Evolutionary conservation across 2,113 vertebrate genomes (phyloP).

Genomic region (Peromyscus leucopus): DNA sequence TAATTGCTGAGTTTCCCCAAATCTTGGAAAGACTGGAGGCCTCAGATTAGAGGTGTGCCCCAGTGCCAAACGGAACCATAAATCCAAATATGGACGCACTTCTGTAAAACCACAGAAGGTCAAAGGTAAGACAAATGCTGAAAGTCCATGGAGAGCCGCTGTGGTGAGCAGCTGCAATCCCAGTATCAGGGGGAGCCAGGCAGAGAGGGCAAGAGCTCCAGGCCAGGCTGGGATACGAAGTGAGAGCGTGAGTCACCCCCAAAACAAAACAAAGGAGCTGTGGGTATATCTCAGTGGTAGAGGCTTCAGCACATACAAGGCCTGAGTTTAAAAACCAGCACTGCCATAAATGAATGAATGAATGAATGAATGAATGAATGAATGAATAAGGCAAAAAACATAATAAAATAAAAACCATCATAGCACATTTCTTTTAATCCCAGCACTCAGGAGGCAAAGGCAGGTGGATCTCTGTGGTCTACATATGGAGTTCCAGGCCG

Average conservation of each 20-base stretch:
- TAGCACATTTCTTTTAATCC: neutral
- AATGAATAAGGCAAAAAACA: neutral
- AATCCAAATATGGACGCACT: neutral
- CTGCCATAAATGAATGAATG: neutral
- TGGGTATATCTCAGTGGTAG: neutral
- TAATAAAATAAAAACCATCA: neutral
- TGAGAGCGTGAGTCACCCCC: neutral
- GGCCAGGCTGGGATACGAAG: neutral
- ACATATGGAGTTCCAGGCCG: neutral
- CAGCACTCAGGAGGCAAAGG: neutral
- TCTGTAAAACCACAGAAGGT: neutral
- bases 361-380: too few relatives aligned
- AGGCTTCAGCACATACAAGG: too few relatives aligned
- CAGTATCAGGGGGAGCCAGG: too few relatives aligned
- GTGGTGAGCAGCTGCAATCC: too few relatives aligned
- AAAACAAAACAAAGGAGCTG: neutral
- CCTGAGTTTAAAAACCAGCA: neutral
- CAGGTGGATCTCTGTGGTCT: neutral
- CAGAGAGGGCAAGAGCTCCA: neutral
- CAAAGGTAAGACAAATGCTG: neutral
- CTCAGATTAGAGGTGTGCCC: neutral
- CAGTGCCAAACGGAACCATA: neutral
- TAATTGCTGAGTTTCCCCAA: neutral
- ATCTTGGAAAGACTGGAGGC: neutral
- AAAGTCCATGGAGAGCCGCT: neutral